phyloP scores from a whole-genome alignment of 2,113 vertebrate genomes.

The Coptodon rendalli region DNA sequence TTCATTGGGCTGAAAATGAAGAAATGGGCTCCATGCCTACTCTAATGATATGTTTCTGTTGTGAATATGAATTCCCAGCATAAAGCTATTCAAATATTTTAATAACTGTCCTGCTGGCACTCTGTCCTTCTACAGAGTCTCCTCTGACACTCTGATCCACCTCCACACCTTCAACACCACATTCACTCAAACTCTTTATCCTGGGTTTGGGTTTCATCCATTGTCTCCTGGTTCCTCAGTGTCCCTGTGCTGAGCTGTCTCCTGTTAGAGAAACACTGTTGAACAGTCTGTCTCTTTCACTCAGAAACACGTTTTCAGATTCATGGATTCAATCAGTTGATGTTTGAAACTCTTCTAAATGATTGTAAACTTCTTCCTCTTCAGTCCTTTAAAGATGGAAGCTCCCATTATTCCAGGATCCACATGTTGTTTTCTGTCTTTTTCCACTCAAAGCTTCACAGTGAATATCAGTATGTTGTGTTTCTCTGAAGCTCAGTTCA shows the following conservation, averaged over 20 bases:
- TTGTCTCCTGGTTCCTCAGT: accelerated
- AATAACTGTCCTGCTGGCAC: too few species aligned
- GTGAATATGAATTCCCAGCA: background rate
- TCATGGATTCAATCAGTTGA: background rate
- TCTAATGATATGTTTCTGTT: background rate
- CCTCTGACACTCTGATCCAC: too few species aligned
- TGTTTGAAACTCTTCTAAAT: background rate
- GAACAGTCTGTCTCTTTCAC: too few species aligned
- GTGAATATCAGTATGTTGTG: background rate
- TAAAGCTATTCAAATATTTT: background rate
- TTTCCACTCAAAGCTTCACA: background rate
- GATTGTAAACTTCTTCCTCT: background rate
- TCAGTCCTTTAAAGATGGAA: background rate
- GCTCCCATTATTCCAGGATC: background rate
- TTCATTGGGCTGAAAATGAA: background rate
- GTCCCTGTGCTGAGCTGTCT: too few species aligned
- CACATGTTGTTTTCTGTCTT: background rate
- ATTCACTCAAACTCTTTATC: too few species aligned
- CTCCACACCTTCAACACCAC: too few species aligned
- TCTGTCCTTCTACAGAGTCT: too few species aligned
- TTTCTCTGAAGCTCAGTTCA: too few species aligned
- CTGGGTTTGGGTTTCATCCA: too few species aligned
- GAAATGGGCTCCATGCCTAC: background rate
- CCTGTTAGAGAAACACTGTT: too few species aligned
- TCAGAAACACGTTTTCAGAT: too few species aligned